Conservation (phyloP, 2,888 invertebrate species). For the Dicranocentrus wangi region DNA sequence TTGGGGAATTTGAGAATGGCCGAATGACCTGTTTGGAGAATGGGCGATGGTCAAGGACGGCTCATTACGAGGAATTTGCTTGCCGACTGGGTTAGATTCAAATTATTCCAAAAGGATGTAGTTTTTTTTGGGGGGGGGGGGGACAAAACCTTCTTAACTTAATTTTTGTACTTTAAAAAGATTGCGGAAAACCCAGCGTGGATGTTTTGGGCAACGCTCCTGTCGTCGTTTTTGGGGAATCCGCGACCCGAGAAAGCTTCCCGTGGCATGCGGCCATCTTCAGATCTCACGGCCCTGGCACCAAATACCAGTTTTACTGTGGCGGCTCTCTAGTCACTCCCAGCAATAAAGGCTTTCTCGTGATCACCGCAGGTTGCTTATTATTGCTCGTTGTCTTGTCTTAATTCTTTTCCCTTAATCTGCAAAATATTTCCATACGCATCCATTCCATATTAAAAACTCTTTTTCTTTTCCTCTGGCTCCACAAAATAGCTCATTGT, state of each 20-base stretch:
- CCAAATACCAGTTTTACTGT: slow-evolving; percentile 58
- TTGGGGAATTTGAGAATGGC: slow-evolving; percentile 62
- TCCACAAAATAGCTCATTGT: slow-evolving; percentile 57
- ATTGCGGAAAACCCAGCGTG: slow-evolving; percentile 65
- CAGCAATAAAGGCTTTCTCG: slow-evolving; percentile 64
- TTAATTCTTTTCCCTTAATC: no score
- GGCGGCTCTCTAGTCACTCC: slow-evolving; percentile 66
- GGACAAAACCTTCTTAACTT: no score
- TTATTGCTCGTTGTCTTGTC: no score
- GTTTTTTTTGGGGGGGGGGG: no score
- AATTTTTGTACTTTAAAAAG: no score
- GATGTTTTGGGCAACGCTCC: slow-evolving; percentile 46
- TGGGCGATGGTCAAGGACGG: slow-evolving; percentile 61
- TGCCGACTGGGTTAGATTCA: slow-evolving; percentile 62
- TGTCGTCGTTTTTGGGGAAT: slow-evolving; percentile 66
- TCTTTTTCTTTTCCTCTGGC: background rate
- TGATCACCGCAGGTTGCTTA: slow-evolving; percentile 67
- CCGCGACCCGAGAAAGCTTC: slow-evolving; percentile 59
- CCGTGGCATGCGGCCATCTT: slow-evolving; percentile 69
- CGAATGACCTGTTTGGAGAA: slow-evolving; percentile 58
- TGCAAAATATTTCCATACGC: background rate
- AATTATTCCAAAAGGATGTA: no score
- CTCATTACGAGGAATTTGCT: slow-evolving; percentile 65
- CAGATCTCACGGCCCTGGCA: slow-evolving; percentile 58
- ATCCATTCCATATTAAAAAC: no score